These are phyloP conservation scores for Andrena bicolor DNA, from an alignment of 2,888 invertebrate genomes.

Conservation along the genomic window DNA sequence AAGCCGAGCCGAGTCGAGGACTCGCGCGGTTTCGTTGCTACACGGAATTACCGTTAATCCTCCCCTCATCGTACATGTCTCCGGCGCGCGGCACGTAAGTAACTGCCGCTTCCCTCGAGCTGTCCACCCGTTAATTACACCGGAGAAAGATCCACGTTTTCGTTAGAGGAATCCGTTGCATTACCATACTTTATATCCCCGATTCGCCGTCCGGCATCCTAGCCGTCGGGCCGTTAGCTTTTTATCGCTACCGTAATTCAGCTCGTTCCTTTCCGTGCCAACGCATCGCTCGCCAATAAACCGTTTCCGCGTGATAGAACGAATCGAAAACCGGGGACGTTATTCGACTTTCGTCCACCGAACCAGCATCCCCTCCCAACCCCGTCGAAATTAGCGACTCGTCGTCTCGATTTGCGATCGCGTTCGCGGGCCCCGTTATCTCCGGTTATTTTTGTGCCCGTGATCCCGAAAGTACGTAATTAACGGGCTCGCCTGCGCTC, in stretches of 20 bases:
- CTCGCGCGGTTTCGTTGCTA: background rate
- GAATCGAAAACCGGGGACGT: constrained; percentile 44
- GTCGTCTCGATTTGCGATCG: background rate
- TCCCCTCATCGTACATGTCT: background rate
- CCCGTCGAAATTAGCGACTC: too few relatives aligned
- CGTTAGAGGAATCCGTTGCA: constrained; percentile 59
- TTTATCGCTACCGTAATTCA: constrained; percentile 59
- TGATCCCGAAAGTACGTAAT: constrained; percentile 46
- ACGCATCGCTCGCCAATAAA: constrained; percentile 40
- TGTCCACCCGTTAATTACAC: constrained; percentile 28
- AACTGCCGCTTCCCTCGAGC: background rate
- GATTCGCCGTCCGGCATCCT: constrained; percentile 38
- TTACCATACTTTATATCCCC: constrained; percentile 55
- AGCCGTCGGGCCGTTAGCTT: constrained; percentile 31
- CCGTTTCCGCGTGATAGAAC: constrained; percentile 43
- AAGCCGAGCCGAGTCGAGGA: background rate
- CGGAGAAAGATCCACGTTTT: constrained; percentile 35
- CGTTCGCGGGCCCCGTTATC: background rate
- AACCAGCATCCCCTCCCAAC: background rate
- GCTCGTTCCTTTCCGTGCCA: constrained; percentile 37
- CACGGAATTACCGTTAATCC: constrained; percentile 20
- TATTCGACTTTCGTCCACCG: constrained; percentile 1
- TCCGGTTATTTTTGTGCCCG: constrained; percentile 26
- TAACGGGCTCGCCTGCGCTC: constrained; percentile 27
- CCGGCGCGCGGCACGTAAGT: background rate